These are phyloP conservation scores for Dryobates pubescens DNA, from an alignment of 2,797 vertebrate genomes.

Conservation along the genomic window DNA sequence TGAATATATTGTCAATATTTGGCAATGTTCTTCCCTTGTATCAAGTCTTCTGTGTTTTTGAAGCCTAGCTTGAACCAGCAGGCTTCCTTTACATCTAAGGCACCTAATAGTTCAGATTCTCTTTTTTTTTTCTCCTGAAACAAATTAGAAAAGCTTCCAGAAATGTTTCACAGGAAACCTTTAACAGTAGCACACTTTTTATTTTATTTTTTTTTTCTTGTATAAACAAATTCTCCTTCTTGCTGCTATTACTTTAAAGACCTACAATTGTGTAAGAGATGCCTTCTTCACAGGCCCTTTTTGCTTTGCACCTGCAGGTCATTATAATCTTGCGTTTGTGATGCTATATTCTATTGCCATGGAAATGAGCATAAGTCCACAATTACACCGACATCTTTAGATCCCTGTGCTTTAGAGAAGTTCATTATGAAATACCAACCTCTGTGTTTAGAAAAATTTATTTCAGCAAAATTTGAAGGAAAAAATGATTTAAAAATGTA, in stretches of 20 bases:
- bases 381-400: neutral
- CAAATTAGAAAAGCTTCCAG: neutral
- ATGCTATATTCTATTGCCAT: neutral
- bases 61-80: neutral
- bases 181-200: neutral
- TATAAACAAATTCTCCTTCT: neutral
- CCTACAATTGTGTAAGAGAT: neutral
- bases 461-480: rapidly evolving
- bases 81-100: neutral
- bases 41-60: neutral
- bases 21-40: neutral
- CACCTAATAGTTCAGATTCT: neutral
- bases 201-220: too few relatives aligned
- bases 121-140: conserved; percentile 8
- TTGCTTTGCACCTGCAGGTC: neutral
- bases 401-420: neutral
- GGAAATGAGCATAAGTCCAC: conserved; percentile 14
- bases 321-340: neutral
- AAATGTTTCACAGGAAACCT: neutral
- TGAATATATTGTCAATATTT: neutral
- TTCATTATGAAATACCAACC: neutral
- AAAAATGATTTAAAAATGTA: neutral
- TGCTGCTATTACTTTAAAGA: conserved; percentile 14
- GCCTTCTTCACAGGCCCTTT: neutral
- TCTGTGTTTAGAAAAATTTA: neutral